phyloP scores from a whole-genome alignment of 1,140 invertebrate genomes.

The Neoseiulus cucumeris region DNA sequence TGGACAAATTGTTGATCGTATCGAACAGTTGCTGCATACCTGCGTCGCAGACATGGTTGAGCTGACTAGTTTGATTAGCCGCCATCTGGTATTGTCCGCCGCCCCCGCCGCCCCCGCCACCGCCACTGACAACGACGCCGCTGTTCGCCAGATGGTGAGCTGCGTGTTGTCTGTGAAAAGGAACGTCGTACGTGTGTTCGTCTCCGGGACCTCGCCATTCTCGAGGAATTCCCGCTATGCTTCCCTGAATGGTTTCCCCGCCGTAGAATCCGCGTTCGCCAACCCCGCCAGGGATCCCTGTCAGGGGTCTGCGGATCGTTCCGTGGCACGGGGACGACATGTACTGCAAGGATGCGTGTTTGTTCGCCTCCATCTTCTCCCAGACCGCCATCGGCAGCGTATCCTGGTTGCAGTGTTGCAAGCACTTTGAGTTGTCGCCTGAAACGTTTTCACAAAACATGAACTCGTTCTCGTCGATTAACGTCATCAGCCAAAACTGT shows the following conservation, averaged over 20 bases:
- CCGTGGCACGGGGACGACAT: constrained; percentile 4
- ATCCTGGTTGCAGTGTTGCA: constrained; percentile 12
- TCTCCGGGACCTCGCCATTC: neutral
- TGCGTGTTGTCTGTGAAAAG: neutral
- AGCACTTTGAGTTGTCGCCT: constrained; percentile 6
- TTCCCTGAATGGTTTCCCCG: neutral
- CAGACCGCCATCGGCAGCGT: constrained; percentile 18
- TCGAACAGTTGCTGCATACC: neutral
- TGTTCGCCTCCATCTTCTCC: constrained; percentile 16
- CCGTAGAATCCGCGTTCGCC: constrained; percentile 1
- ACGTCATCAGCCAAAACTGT: no score
- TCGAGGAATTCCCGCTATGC: neutral
- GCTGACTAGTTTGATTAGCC: neutral
- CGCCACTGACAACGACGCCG: no score
- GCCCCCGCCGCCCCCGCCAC: neutral
- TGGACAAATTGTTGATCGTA: no score
- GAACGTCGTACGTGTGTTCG: constrained; percentile 6
- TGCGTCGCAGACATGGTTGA: constrained; percentile 2
- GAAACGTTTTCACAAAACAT: neutral
- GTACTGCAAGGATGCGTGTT: constrained; percentile 3
- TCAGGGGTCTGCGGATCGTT: neutral
- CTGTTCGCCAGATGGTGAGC: neutral
- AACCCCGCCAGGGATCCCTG: neutral
- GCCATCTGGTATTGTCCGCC: constrained; percentile 3
- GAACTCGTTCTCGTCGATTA: no score